These are phyloP conservation scores for Xiphophorus maculatus DNA, from an alignment of 2,113 vertebrate genomes.

Conservation along the genomic window DNA sequence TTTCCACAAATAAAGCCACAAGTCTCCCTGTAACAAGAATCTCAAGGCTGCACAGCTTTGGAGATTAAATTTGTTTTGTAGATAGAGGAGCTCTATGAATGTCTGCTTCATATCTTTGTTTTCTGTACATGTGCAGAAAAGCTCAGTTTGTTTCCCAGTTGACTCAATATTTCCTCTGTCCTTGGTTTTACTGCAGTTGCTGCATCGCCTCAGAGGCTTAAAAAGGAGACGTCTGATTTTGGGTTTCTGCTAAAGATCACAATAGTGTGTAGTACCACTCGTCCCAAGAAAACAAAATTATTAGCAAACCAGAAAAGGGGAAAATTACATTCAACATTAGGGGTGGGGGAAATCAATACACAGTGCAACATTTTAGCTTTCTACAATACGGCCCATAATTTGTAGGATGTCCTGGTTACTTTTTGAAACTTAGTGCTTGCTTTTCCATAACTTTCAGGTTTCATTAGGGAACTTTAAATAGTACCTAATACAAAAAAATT, in stretches of 20 bases:
- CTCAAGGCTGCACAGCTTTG: slow-evolving; percentile 36
- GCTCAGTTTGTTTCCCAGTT: slow-evolving; percentile 10
- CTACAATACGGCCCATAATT: too few relatives aligned
- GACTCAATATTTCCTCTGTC: slow-evolving; percentile 13
- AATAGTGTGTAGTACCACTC: background rate
- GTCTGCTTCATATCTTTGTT: slow-evolving; percentile 2
- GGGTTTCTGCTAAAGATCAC: background rate
- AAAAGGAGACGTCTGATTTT: slow-evolving; percentile 13
- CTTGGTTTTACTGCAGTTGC: slow-evolving; percentile 17
- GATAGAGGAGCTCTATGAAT: slow-evolving; percentile 12
- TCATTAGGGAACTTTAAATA: background rate
- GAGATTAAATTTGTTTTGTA: slow-evolving; percentile 50
- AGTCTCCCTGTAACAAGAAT: slow-evolving; percentile 55
- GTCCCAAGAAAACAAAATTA: background rate
- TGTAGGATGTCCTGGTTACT: background rate
- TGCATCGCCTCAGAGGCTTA: background rate
- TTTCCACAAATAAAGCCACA: slow-evolving; percentile 63
- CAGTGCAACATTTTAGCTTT: background rate
- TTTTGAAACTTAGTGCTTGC: background rate
- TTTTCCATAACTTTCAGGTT: background rate
- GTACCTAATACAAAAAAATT: too few relatives aligned
- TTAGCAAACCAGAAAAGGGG: background rate
- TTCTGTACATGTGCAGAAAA: slow-evolving; percentile 1
- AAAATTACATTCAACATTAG: background rate
- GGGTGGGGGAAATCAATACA: background rate